Evolutionary conservation across 1,140 invertebrate species (phyloP), one percentile per base, ranked within the genome.

Genomic region (Bathynomus jamesi): DNA sequence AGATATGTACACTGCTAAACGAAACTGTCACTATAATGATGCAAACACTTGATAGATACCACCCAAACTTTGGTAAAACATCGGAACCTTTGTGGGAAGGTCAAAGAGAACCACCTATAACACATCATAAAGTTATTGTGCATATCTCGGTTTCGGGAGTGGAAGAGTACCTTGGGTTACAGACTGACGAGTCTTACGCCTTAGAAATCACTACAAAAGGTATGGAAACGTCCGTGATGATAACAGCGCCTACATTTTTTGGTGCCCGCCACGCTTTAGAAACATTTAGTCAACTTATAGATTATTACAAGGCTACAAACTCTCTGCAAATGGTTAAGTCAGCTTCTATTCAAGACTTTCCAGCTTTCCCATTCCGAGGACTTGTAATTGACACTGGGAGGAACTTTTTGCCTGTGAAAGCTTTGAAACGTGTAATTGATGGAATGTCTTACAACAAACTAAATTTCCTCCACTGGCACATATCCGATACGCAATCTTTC

Each of bases 391-490:
- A 78, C 65, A 78, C 77, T 4, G 70, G 76, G 2, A 46, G 77
- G 0, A 78, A 78, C 80, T 92, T 85, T 78, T 85, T 89, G 76
- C 82, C 86, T 2, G 85, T 91, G 3, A 83, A 86, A 2, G 81
- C 86, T 0, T 89, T 95, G 61, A 86, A 90, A 76, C 83, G 85
- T 17, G 91, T 90, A 0, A 84, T 94, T 53, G 90, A 92, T 78
- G 91, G 85, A 0, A 93, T 94, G 91, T 87, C 87, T 0, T 84
- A 87, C 78, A 89, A 88, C 17, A 95, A 94, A 78, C 78, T 95
- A 32, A 95, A 95, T 79, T 88, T 89, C 0, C 90, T 94, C 80
- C 92, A 95, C 77, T 94, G 92, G 91, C 92, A 94, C 77, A 91
- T 94, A 11, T 92, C 91, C 0, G 92, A 95, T 80, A 88, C 89